phyloP scores from a whole-genome alignment of 1,140 invertebrate species.

The Pseudomyrmex pallidus region DNA sequence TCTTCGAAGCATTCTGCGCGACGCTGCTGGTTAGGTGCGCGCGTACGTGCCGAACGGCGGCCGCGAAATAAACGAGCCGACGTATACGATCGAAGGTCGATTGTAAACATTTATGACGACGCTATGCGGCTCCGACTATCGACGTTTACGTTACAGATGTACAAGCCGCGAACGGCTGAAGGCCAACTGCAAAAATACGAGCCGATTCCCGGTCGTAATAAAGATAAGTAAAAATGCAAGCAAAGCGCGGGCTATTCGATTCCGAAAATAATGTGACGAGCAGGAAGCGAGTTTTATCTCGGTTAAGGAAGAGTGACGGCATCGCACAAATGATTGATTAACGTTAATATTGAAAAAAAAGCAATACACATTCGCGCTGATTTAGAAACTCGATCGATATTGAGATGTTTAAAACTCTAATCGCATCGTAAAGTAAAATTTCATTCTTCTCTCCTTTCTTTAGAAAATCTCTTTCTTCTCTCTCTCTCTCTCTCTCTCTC shows the following conservation, averaged over 20 bases:
- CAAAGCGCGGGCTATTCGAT: not conserved
- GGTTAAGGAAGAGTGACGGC: not conserved
- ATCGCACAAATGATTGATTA: not conserved
- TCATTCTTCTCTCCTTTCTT: not conserved
- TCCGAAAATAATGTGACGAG: constrained; percentile 10
- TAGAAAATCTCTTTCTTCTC: too few species aligned
- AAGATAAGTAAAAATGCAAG: constrained; percentile 59
- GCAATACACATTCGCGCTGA: not conserved
- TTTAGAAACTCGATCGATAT: not conserved
- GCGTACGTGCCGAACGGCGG: constrained; percentile 27
- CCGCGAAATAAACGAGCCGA: constrained; percentile 34
- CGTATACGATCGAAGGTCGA: constrained; percentile 24
- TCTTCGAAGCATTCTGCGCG: constrained; percentile 31
- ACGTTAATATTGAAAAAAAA: not conserved
- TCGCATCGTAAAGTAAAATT: constrained; percentile 22
- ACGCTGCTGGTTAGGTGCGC: not conserved
- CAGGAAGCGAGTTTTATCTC: not conserved
- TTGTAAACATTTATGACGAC: constrained; percentile 54
- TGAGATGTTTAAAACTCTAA: not conserved
- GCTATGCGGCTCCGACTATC: constrained; percentile 34
- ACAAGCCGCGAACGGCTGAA: constrained; percentile 32
- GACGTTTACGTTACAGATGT: constrained; percentile 48
- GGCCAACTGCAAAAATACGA: constrained; percentile 44
- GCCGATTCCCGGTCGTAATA: constrained; percentile 32
- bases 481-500: too few species aligned